phyloP scores from a whole-genome alignment of 1,140 invertebrate species.

The Rhyzopertha dominica region DNA sequence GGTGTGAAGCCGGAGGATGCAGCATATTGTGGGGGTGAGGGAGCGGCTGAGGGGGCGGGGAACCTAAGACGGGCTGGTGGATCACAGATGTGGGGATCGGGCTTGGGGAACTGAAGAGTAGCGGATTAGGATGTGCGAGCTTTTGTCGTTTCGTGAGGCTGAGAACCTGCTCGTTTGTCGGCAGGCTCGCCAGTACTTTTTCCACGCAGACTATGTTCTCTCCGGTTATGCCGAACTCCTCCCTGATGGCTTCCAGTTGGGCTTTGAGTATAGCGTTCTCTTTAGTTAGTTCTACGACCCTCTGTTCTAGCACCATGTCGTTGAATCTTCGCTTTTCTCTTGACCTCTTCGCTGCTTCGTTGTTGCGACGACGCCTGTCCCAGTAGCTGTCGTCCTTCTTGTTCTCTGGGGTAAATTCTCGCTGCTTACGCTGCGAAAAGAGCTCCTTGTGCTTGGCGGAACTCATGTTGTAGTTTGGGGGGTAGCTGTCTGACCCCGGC shows the following conservation, averaged over 20 bases:
- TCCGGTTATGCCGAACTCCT: conserved; percentile 87
- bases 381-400: conserved; percentile 98
- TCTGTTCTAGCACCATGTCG: conserved; percentile 92
- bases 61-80: conserved; percentile 52
- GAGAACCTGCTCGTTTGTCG: conserved; percentile 75
- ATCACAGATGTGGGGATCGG: conserved; percentile 65
- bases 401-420: conserved; percentile 94
- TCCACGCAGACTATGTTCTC: conserved; percentile 81
- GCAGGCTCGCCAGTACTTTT: conserved; percentile 78
- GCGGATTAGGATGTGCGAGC: conserved; percentile 47
- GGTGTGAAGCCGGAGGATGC: conserved; percentile 39
- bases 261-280: conserved; percentile 91
- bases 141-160: conserved; percentile 77
- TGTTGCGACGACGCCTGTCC: conserved; percentile 91
- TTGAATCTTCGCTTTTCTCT: conserved; percentile 93
- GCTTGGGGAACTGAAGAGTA: conserved; percentile 56
- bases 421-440: conserved; percentile 83
- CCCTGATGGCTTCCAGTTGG: conserved; percentile 86
- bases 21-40: conserved; percentile 28
- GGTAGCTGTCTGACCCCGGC: conserved; percentile 35
- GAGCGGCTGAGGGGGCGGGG: conserved; percentile 47
- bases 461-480: conserved; percentile 42
- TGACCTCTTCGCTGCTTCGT: conserved; percentile 92
- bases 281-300: conserved; percentile 89
- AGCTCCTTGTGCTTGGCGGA: conserved; percentile 66